Conservation (phyloP, 2,113 vertebrate genomes). For the Peromyscus leucopus region DNA sequence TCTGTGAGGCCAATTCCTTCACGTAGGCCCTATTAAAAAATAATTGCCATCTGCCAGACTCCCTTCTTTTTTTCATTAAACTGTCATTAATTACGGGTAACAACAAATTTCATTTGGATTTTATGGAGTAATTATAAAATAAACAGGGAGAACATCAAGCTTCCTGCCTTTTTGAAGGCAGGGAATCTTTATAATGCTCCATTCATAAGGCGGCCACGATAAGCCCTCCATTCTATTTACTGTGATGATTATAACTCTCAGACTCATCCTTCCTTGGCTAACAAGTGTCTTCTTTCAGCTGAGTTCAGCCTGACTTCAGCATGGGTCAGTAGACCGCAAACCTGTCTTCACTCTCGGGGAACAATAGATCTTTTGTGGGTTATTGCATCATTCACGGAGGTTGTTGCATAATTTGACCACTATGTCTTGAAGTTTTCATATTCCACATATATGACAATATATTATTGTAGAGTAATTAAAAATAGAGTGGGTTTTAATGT, state of each 20-base stretch:
- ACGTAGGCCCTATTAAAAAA: slow-evolving; percentile 66
- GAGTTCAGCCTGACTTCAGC: slow-evolving; percentile 78
- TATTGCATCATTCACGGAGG: slow-evolving; percentile 84
- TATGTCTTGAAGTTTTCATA: slow-evolving; percentile 72
- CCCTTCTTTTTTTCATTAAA: slow-evolving; percentile 65
- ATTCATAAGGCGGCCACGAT: slow-evolving; percentile 73
- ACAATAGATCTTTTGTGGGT: slow-evolving; percentile 82
- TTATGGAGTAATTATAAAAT: slow-evolving; percentile 82
- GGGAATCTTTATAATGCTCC: slow-evolving; percentile 71
- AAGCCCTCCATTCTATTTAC: slow-evolving; percentile 67
- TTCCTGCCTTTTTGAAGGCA: slow-evolving; percentile 48
- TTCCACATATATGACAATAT: slow-evolving; percentile 72
- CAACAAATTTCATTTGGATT: slow-evolving; percentile 77
- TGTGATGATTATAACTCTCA: slow-evolving; percentile 42
- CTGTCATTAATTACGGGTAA: slow-evolving; percentile 80
- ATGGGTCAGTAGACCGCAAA: slow-evolving; percentile 76
- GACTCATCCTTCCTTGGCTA: slow-evolving; percentile 81
- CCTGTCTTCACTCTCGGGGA: slow-evolving; percentile 64
- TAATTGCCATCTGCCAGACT: slow-evolving; percentile 75
- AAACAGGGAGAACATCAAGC: slow-evolving; percentile 68
- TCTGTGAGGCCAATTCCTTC: slow-evolving; percentile 40
- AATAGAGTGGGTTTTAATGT: slow-evolving; percentile 42
- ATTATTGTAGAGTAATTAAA: slow-evolving; percentile 67
- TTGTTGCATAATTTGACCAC: slow-evolving; percentile 59
- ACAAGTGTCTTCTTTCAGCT: slow-evolving; percentile 76